Evolutionary conservation across 2,888 invertebrate species (phyloP), one percentile per base, ranked within the genome.

Genomic region (Maniola hyperantus): DNA sequence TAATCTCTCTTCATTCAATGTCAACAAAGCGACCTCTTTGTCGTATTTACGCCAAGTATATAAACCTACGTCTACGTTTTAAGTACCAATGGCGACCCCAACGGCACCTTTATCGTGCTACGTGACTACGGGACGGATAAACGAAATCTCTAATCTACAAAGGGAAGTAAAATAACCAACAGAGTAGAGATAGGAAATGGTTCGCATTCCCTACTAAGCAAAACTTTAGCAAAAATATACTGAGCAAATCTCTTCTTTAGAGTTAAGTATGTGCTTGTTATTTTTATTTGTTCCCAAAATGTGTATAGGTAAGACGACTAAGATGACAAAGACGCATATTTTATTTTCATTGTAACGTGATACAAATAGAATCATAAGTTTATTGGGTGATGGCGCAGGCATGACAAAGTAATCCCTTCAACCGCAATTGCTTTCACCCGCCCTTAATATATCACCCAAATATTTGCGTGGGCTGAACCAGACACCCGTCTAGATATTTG

Each of bases 381-480:
- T 54, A 65, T 65, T 65, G 53, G 18, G 62, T 67, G 67, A 65
- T 62, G 48, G 48, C 51, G 48, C 48, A 59, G 18, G 51, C 61
- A 69, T 69, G 69, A 69, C 65, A 51, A 59, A 50, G 59, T 65
- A 65, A 59, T 65, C 61, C 48, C 50, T 44, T 67, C 62, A 58
- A 53, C 61, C 64, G 33, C 61, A 65, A 62, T 44, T 55, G 51
- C 50, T 67, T 60, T 53, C 62, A 58, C 58, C 34, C 44, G 50
- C 57, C 42, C 61, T 58, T n/a, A 46, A 68, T 57, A 53, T 39
- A 66, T 61, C 36, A 36, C 57, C 34, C 44, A 18, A 57, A 33
- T 57, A 55, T 39, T 65, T 51, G 55, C 44, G 65, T 53, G 44
- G 61, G 61, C 39, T 48, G 42, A 20, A 54, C 15, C n/a, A 10